These are phyloP conservation scores for Drosophila ambigua DNA, from an alignment of 1,140 invertebrate genomes.

Conservation along the genomic window DNA sequence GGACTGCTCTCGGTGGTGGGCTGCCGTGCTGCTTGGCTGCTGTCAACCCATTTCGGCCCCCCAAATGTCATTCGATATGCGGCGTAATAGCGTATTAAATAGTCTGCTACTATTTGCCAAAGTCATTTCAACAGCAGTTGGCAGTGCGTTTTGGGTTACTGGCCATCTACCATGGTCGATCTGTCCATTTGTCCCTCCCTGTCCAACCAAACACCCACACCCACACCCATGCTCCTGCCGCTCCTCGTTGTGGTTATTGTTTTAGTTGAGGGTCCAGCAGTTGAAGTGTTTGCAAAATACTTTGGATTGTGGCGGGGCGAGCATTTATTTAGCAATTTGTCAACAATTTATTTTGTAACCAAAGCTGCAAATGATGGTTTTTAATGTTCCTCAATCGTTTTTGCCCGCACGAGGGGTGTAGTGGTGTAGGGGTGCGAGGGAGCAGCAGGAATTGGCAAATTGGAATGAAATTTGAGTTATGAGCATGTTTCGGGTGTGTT, in stretches of 20 bases:
- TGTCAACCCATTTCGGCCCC: constrained; percentile 56
- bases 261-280: constrained; percentile 29
- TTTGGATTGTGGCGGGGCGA: constrained; percentile 32
- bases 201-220: too few species aligned
- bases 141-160: constrained; percentile 71
- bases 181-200: neutral
- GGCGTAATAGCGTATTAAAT: constrained; percentile 82
- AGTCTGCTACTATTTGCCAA: constrained; percentile 81
- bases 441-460: constrained; percentile 28
- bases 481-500: constrained; percentile 29
- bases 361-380: constrained; percentile 81
- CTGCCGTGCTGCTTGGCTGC: constrained; percentile 25
- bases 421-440: neutral
- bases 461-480: constrained; percentile 63
- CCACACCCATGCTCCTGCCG: neutral
- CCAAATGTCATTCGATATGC: constrained; percentile 76
- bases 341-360: constrained; percentile 81
- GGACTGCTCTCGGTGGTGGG: constrained; percentile 1
- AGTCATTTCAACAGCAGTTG: constrained; percentile 65
- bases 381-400: constrained; percentile 73
- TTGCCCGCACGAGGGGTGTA: constrained; percentile 7
- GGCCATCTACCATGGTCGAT: constrained; percentile 21
- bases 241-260: constrained; percentile 56
- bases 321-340: constrained; percentile 82
- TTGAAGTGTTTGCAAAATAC: constrained; percentile 55